These are phyloP conservation scores for Pyrocephalus nanus DNA, from an alignment of 2,797 vertebrate genomes.

Conservation along the genomic window DNA sequence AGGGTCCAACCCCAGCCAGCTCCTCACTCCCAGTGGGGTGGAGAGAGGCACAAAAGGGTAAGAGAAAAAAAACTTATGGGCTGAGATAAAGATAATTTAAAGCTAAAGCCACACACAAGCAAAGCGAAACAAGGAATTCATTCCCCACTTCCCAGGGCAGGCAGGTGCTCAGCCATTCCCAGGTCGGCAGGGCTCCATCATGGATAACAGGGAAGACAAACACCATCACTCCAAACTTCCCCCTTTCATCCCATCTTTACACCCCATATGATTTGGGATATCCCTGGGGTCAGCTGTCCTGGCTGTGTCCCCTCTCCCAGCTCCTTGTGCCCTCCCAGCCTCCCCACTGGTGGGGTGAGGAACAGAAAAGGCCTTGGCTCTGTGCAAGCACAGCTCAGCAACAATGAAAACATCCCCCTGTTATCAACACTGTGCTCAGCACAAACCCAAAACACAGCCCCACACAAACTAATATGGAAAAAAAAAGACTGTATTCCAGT, in stretches of 20 bases:
- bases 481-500: background rate
- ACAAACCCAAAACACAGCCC: background rate
- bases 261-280: background rate
- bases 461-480: background rate
- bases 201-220: background rate
- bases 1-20: background rate
- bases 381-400: background rate
- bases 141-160: background rate
- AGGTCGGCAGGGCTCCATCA: background rate
- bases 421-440: background rate
- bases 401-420: background rate
- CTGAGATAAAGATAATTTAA: background rate
- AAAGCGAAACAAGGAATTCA: background rate
- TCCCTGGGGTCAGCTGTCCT: background rate
- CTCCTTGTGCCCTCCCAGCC: background rate
- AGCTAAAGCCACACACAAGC: background rate
- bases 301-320: background rate
- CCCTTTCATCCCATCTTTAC: background rate
- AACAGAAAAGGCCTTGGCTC: background rate
- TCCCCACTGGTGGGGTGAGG: background rate
- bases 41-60: background rate
- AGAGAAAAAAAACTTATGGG: background rate
- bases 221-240: background rate
- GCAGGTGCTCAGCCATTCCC: background rate
- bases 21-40: background rate